Evolutionary conservation across 2,113 vertebrate genomes (phyloP).

Genomic region (Paradoxurus hermaphroditus): DNA sequence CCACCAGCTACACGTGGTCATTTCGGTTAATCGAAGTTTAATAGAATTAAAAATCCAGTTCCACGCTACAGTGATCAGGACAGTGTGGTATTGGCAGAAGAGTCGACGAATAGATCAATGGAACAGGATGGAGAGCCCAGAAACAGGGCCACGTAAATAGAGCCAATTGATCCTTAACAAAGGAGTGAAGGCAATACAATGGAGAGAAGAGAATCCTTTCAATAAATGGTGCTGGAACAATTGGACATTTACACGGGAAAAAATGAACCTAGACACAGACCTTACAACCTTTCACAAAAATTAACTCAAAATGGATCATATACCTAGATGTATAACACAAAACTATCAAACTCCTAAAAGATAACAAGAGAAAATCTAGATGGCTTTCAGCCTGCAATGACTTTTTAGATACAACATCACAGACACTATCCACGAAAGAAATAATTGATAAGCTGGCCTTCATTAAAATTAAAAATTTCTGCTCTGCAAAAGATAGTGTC

Average conservation of each 20-base stretch:
- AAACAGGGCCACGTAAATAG: neutral
- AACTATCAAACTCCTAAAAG: neutral
- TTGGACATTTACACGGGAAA: neutral
- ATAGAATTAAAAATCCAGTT: slow-evolving; percentile 22
- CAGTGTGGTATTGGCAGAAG: neutral
- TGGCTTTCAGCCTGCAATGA: neutral
- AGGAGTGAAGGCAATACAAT: neutral
- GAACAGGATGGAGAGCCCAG: neutral
- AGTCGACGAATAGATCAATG: neutral
- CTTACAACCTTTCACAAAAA: neutral
- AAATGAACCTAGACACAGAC: neutral
- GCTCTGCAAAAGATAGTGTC: neutral
- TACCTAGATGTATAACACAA: neutral
- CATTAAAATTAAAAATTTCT: neutral
- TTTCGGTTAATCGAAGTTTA: neutral
- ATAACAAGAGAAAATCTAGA: neutral
- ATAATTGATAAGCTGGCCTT: neutral
- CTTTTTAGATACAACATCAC: neutral
- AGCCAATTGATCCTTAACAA: neutral
- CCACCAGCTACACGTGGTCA: neutral
- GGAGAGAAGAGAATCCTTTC: neutral
- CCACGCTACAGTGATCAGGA: neutral
- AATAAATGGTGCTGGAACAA: neutral
- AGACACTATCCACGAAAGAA: neutral
- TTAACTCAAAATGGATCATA: neutral